Base-by-base conservation (phyloP, 2,888 invertebrate species). In the Tubulanus polymorphus region DNA sequence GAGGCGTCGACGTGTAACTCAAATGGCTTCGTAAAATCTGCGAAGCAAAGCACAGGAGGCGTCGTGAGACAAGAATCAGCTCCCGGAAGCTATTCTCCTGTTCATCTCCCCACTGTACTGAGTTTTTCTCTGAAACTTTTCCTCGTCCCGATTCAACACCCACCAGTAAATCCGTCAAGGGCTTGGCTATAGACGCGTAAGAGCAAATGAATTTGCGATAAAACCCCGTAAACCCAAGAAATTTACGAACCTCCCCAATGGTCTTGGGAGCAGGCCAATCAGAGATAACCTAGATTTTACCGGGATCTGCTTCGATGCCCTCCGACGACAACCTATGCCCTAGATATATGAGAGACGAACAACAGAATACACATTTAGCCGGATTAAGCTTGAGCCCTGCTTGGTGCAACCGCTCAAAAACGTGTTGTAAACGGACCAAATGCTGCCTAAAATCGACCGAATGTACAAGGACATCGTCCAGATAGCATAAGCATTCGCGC, bases 331-430 rank as follows among this genome's bases (percentile, higher is more conserved):
- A n/a, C n/a, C n/a, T n/a, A n/a, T n/a, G n/a, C n/a, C n/a, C n/a
- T n/a, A n/a, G n/a, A n/a, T n/a, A n/a, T n/a, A n/a, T n/a, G n/a
- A n/a, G n/a, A n/a, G n/a, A n/a, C n/a, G n/a, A n/a, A n/a, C n/a
- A n/a, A n/a, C n/a, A 56, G 37, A 63, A 57, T 2, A 23, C 1
- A 46, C 64, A 64, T 32, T 65, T 65, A 12, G 46, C 45, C 26
- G 53, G 59, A 25, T 57, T 59, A 2, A 61, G 32, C 45, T 61
- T 64, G 2, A 64, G 49, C 12, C 55, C 54, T 32, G 60, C 57
- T 1, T 49, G 15, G 12, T 5, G 6, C 6, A 65, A 49, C 18
- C 61, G 18, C 12, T 51, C 8, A 20, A 64, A 62, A n/a, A 64
- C 48, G 2, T 30, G 12, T 18, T 60, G 50, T 27, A 60, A 37